phyloP scores from a whole-genome alignment of 2,888 invertebrate species.

The Zelleria hepariella region DNA sequence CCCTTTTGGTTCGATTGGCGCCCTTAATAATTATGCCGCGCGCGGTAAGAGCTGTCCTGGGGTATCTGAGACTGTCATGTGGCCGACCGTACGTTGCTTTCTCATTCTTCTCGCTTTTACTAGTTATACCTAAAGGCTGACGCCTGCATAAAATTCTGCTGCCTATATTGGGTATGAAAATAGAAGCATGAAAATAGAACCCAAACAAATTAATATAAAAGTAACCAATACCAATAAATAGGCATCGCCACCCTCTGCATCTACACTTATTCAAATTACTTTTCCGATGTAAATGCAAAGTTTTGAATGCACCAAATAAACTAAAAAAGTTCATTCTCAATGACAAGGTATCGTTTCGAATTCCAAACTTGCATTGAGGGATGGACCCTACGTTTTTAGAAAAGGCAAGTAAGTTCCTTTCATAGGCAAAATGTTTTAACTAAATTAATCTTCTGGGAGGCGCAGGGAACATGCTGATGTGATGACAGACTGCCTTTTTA shows the following conservation, averaged over 20 bases:
- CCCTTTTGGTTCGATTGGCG: too few species aligned
- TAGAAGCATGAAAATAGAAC: too few species aligned
- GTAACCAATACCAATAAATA: neutral
- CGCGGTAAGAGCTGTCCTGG: too few species aligned
- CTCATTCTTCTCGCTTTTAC: too few species aligned
- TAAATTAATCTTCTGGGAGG: conserved; percentile 61
- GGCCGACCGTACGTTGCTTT: too few species aligned
- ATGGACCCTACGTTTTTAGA: neutral
- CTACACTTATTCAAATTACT: conserved; percentile 3
- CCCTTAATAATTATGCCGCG: too few species aligned
- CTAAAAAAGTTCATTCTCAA: neutral
- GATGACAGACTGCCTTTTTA: conserved; percentile 48
- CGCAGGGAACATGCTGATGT: conserved; percentile 19
- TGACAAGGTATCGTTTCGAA: conserved; percentile 3
- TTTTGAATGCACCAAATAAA: conserved; percentile 1
- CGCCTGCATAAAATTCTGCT: too few species aligned
- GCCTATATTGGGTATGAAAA: too few species aligned
- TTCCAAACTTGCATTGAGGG: conserved; percentile 14
- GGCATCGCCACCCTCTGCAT: neutral
- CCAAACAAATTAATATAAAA: too few species aligned
- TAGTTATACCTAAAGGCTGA: too few species aligned
- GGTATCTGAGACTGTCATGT: too few species aligned
- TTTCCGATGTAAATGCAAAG: neutral
- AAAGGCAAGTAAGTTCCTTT: conserved; percentile 6
- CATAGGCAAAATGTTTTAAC: conserved; percentile 53